Percentiles rank a stretch among this genome's conserved stretches.
Conservation (phyloP, 2,797 vertebrate genomes). For the Euthynnus affinis region DNA sequence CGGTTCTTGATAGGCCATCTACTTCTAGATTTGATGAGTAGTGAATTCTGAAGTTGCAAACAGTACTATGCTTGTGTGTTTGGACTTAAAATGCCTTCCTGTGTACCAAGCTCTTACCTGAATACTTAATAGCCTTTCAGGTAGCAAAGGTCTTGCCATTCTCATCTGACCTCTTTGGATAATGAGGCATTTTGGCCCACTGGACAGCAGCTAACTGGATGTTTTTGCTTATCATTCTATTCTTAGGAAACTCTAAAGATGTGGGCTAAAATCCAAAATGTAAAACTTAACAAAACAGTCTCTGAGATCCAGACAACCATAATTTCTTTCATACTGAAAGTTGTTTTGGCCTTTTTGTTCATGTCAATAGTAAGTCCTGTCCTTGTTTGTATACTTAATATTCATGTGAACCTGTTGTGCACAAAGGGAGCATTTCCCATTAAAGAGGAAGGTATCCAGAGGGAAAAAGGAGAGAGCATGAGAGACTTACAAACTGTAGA, state of each 20-base stretch:
- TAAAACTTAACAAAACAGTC: background rate
- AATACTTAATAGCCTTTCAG: conserved; percentile 30
- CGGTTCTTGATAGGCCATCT: background rate
- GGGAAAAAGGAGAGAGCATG: background rate
- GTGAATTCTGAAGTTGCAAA: conserved; percentile 24
- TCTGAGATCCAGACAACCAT: background rate
- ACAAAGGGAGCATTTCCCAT: background rate
- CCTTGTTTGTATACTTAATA: background rate
- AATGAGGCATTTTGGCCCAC: conserved; percentile 41
- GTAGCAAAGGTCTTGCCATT: conserved; percentile 39
- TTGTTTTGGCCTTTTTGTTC: conserved; percentile 2
- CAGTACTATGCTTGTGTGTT: background rate
- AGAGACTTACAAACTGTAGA: background rate
- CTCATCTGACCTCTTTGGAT: conserved; percentile 44
- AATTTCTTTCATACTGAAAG: conserved; percentile 3
- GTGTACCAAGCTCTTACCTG: background rate
- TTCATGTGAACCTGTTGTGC: conserved; percentile 6
- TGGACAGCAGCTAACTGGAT: background rate
- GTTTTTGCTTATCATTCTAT: background rate
- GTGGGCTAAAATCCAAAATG: conserved; percentile 5
- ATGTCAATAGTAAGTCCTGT: background rate
- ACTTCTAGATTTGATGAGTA: conserved; percentile 19
- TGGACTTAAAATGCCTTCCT: conserved; percentile 10
- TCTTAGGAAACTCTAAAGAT: conserved; percentile 15
- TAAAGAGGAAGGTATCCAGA: conserved; percentile 11